Percentiles rank a stretch among this genome's conserved stretches.
phyloP scores from a whole-genome alignment of 2,113 vertebrate genomes.

The Erinaceus europaeus region DNA sequence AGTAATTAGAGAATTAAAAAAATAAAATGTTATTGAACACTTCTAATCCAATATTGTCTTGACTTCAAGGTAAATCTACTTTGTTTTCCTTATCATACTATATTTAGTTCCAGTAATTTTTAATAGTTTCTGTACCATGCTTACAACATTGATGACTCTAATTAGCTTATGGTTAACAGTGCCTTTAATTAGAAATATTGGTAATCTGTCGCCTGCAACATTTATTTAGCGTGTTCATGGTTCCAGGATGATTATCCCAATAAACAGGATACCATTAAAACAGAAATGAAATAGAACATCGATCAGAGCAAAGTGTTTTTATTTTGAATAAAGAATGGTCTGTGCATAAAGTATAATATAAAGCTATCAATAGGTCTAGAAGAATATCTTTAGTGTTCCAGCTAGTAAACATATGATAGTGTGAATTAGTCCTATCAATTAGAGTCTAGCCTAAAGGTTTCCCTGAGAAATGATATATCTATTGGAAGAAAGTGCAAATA shows the following conservation, averaged over 20 bases:
- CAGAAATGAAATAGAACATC: conserved; percentile 61
- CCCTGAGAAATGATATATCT: background rate
- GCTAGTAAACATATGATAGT: background rate
- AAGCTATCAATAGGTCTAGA: background rate
- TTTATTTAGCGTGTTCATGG: conserved; percentile 61
- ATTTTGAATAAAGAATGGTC: background rate
- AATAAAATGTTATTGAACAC: background rate
- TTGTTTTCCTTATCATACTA: background rate
- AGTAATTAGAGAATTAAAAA: background rate
- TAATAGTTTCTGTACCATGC: background rate
- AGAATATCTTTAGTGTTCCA: background rate
- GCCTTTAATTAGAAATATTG: conserved; percentile 71
- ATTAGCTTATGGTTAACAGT: conserved; percentile 67
- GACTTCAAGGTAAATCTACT: conserved; percentile 8
- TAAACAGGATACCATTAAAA: conserved; percentile 48
- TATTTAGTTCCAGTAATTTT: conserved; percentile 31
- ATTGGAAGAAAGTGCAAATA: background rate
- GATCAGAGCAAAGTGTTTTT: background rate
- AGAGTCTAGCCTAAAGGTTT: background rate
- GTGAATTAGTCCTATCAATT: background rate
- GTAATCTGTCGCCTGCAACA: conserved; percentile 50
- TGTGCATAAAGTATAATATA: background rate
- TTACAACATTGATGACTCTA: conserved; percentile 59
- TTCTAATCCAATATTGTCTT: background rate
- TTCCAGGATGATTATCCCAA: conserved; percentile 61